Evolutionary conservation across 2,113 vertebrate species (phyloP), one percentile per base, ranked within the genome.

Genomic region (Alethe castanea): DNA sequence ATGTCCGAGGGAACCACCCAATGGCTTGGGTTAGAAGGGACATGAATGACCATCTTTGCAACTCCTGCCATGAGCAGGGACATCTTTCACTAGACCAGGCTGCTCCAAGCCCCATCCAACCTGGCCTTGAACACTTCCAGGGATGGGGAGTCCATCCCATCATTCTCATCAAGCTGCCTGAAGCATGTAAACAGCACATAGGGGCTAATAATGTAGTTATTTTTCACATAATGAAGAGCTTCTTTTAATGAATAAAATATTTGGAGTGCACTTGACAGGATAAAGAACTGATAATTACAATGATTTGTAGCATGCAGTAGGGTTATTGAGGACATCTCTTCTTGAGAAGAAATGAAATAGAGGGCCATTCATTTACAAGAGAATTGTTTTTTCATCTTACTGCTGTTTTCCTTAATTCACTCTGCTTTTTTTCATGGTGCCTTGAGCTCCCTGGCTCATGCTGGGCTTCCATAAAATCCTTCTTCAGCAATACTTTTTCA

Each of bases 221-320:
- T 85, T 85, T 25, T 48, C 42, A 66, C 29, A 24, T 50, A 62
- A 87, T 33, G 74, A 40, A 76, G 18, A 66, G n/a, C 35, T 79
- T 33, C 35, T 48, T 91, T 89, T 73, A 64, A 94, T 66, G 79
- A 94, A 78, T 76, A 92, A 92, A 96, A 74, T 92, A 96, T 78
- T 72, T 87, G 79, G 74, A 91, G 81, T 61, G 69, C 48, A 89
- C 90, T 89, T 91, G 52, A 73, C 61, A 74, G 70, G 47, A 89
- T 60, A 78, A 95, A 96, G 86, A 86, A 90, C 81, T 84, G 18
- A 67, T 76, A 94, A 94, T 74, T 84, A 80, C 33, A 66, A 59
- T 77, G 78, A 83, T 62, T 38, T 31, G 54, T 88, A 93, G 94
- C 50, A 48, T 24, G 29, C 61, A 88, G 44, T 42, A 88, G 42